A percentile compares a stretch with the other conserved stretches of the same genome.
Conservation (phyloP, 2,113 vertebrate genomes). For the Trachemys scripta region DNA sequence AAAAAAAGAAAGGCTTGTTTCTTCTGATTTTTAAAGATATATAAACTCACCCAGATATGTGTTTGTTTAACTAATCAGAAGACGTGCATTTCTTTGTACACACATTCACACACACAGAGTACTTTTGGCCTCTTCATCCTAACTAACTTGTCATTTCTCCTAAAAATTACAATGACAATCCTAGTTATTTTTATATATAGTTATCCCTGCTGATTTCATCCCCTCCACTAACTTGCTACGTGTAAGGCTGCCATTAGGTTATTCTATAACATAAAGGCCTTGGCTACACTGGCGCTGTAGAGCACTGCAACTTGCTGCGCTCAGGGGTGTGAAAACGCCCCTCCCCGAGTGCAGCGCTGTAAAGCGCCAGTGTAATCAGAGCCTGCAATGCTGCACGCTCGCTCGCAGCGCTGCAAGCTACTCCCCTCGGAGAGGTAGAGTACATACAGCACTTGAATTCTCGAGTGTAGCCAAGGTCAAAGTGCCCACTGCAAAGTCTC, state of each 20-base stretch:
- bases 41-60: accelerated
- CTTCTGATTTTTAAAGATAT: neutral
- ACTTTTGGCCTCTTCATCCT: neutral
- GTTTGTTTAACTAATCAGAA: neutral
- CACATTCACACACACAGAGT: neutral
- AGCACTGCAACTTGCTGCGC: too few relatives aligned
- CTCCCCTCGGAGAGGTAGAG: too few relatives aligned
- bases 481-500: neutral
- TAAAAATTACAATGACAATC: neutral
- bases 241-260: neutral
- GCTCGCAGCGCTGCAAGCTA: too few relatives aligned
- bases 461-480: too few relatives aligned
- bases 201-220: neutral
- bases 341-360: too few relatives aligned
- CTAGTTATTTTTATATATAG: neutral
- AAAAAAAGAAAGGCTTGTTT: neutral
- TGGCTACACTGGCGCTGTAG: too few relatives aligned
- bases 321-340: too few relatives aligned
- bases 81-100: neutral
- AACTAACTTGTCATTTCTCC: neutral
- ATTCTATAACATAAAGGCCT: neutral
- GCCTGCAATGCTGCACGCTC: too few relatives aligned
- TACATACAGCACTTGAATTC: too few relatives aligned
- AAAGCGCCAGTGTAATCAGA: too few relatives aligned
- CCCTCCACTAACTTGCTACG: neutral